Conservation (phyloP, 2,888 invertebrate genomes). For the Scelioninae gen. 2 region DNA sequence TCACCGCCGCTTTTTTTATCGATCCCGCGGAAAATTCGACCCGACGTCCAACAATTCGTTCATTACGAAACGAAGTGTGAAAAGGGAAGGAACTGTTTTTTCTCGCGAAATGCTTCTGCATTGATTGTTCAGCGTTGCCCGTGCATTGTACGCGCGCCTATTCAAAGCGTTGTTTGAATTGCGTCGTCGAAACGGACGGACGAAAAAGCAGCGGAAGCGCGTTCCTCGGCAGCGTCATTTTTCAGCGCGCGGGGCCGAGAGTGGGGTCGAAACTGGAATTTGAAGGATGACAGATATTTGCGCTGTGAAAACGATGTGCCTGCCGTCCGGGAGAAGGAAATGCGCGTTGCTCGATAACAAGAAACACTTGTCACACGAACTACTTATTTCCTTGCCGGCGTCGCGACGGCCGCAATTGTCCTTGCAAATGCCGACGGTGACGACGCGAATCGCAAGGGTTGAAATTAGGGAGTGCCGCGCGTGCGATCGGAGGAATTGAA, state of each 20-base stretch:
- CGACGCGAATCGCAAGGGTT: not conserved
- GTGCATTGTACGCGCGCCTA: conserved; percentile 21
- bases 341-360: conserved; percentile 41
- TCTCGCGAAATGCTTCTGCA: not conserved
- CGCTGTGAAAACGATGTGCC: conserved; percentile 45
- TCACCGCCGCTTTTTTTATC: too few species aligned
- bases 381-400: conserved; percentile 30
- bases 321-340: conserved; percentile 20
- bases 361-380: conserved; percentile 45
- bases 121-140: conserved; percentile 15
- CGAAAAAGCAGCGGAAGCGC: conserved; percentile 21
- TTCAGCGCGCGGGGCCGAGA: conserved; percentile 40
- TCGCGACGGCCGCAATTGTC: conserved; percentile 1
- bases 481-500: not conserved
- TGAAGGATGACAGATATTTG: conserved; percentile 51
- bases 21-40: too few species aligned
- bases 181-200: conserved; percentile 29
- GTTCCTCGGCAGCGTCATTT: conserved; percentile 44
- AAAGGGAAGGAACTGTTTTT: conserved; percentile 8
- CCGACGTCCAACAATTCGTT: too few species aligned
- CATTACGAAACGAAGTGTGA: conserved; percentile 10
- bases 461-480: not conserved
- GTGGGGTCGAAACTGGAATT: conserved; percentile 38
- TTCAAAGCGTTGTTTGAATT: conserved; percentile 33
- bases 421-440: not conserved